Evolutionary conservation across 2,888 invertebrate species (phyloP).

Genomic region (Microchrysa polita): DNA sequence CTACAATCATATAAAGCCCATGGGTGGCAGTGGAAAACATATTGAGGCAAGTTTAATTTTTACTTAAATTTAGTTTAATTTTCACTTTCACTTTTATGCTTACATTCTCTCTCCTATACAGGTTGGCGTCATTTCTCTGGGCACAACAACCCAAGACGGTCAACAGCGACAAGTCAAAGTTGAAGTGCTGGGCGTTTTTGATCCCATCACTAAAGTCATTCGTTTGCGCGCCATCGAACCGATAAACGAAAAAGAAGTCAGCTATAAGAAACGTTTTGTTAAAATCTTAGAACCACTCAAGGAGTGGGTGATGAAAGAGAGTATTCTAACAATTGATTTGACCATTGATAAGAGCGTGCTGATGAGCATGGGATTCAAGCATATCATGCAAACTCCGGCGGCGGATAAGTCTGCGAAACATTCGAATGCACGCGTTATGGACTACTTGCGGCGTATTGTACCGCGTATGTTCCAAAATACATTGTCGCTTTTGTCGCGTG

Average conservation of each 20-base stretch:
- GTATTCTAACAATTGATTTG: conserved; percentile 81
- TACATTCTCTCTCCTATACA: conserved; percentile 42
- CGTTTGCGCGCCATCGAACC: conserved; percentile 86
- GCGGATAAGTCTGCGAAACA: conserved; percentile 66
- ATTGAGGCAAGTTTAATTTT: conserved; percentile 67
- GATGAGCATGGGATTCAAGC: conserved; percentile 80
- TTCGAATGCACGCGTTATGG: conserved; percentile 83
- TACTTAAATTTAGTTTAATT: not conserved
- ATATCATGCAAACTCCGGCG: conserved; percentile 73
- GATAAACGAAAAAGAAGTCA: conserved; percentile 78
- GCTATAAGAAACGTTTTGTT: conserved; percentile 82
- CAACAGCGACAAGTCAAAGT: conserved; percentile 84
- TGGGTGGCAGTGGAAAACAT: conserved; percentile 77
- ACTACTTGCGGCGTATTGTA: conserved; percentile 84
- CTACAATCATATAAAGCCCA: conserved; percentile 76
- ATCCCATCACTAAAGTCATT: conserved; percentile 76
- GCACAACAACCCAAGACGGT: conserved; percentile 84
- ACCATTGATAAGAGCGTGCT: conserved; percentile 85
- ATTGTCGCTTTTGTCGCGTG: conserved; percentile 79
- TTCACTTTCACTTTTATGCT: too few species aligned
- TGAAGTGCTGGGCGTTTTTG: conserved; percentile 85
- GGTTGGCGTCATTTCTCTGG: conserved; percentile 86
- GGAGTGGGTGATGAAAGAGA: conserved; percentile 82
- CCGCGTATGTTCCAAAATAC: conserved; percentile 93
- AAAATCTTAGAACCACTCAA: conserved; percentile 83